A percentile compares a stretch with the other conserved stretches of the same genome.
These are phyloP conservation scores for Eumaeus atala DNA, from an alignment of 1,140 invertebrate species.

Conservation along the genomic window DNA sequence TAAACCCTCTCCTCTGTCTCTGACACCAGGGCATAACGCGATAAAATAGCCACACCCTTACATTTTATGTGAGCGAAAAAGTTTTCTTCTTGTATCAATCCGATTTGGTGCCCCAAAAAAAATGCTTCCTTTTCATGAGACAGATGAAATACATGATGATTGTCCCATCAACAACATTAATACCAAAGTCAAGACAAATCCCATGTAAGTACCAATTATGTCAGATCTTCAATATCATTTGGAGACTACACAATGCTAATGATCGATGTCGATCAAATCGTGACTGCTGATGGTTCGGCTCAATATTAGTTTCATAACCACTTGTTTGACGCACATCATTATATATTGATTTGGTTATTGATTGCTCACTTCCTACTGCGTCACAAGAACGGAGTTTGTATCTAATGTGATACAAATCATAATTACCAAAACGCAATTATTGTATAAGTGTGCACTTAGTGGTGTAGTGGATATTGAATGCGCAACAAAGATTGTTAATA, in stretches of 20 bases:
- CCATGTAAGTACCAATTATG: slow-evolving; percentile 13
- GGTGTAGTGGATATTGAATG: not conserved
- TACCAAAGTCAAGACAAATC: slow-evolving; percentile 9
- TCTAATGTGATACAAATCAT: slow-evolving; percentile 8
- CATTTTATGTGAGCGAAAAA: no score
- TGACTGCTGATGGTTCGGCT: slow-evolving; percentile 39
- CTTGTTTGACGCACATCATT: slow-evolving; percentile 59
- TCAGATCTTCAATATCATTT: slow-evolving; percentile 21
- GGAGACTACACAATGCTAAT: slow-evolving; percentile 64
- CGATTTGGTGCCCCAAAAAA: no score
- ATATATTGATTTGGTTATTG: slow-evolving; percentile 60
- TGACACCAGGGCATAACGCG: no score
- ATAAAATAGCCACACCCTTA: no score
- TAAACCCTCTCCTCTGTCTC: no score
- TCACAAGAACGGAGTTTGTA: slow-evolving; percentile 24
- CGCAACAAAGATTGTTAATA: no score
- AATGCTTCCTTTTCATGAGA: no score
- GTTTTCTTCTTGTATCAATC: no score
- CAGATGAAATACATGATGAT: no score
- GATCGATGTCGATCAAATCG: slow-evolving; percentile 61
- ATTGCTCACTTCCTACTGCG: slow-evolving; percentile 65
- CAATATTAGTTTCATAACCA: slow-evolving; percentile 57
- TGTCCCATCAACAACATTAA: no score
- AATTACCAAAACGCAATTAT: slow-evolving; percentile 3
- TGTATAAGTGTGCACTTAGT: not conserved